Percentiles rank a stretch among this genome's conserved stretches.
phyloP scores from a whole-genome alignment of 2,888 invertebrate species.

The Drosophila pseudotalamancana region DNA sequence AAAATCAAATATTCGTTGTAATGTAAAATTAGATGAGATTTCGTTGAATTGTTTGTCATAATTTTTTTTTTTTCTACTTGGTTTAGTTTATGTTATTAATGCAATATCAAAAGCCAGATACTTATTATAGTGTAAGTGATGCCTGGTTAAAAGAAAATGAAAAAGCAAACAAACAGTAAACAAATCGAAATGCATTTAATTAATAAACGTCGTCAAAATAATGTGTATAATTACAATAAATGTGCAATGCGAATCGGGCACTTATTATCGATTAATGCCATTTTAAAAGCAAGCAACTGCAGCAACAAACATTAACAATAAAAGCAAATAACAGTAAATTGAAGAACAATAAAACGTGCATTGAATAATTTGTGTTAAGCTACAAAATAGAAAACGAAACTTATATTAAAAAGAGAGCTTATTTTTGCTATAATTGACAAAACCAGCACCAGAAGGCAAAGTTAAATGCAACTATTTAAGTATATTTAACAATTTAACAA shows the following conservation, averaged over 20 bases:
- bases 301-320: conserved; percentile 23
- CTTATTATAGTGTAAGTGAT: conserved; percentile 45
- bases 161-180: conserved; percentile 43
- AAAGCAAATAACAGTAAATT: conserved; percentile 60
- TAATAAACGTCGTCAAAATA: conserved; percentile 47
- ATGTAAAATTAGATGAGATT: conserved; percentile 46
- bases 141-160: conserved; percentile 48
- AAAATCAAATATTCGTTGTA: conserved; percentile 52
- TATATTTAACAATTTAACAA: conserved; percentile 10
- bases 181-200: conserved; percentile 71
- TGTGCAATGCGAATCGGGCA: conserved; percentile 41
- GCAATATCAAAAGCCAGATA: conserved; percentile 18
- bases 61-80: conserved; percentile 30
- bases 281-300: conserved; percentile 24
- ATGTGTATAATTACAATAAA: conserved; percentile 59
- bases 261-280: conserved; percentile 43
- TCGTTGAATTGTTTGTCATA: conserved; percentile 42
- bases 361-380: conserved; percentile 64
- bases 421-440: conserved; percentile 64
- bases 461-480: conserved; percentile 30
- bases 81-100: conserved; percentile 13
- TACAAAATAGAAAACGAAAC: conserved; percentile 13
- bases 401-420: conserved; percentile 62
- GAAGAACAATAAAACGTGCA: conserved; percentile 72
- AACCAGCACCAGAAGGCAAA: conserved; percentile 27